A percentile compares a stretch with the other conserved stretches of the same genome.
Evolutionary conservation across 2,113 vertebrate genomes (phyloP).

Genomic region (Alligator mississippiensis): DNA sequence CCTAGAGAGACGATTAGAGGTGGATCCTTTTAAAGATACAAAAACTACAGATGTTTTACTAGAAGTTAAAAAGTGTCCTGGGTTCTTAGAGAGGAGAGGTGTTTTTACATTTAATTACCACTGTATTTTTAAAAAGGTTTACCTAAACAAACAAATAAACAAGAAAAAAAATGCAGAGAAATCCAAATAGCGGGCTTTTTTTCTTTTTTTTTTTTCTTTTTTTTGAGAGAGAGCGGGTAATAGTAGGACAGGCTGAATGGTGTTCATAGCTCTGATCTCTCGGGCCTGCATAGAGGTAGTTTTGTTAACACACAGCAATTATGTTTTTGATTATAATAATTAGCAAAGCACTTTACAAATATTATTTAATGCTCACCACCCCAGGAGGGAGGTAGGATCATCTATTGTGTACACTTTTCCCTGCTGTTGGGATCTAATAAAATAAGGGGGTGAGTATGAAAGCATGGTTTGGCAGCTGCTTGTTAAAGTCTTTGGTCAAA

Average conservation of each 20-base stretch:
- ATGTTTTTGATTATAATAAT: background rate
- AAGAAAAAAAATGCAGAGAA: background rate
- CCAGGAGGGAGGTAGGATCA: rapidly evolving
- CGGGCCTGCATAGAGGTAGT: background rate
- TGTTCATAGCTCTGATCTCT: rapidly evolving
- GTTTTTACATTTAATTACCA: background rate
- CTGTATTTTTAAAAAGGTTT: too few species aligned
- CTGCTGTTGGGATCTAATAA: background rate
- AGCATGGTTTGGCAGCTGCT: background rate
- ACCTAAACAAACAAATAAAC: background rate
- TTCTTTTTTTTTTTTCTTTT: background rate
- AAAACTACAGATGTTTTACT: rapidly evolving
- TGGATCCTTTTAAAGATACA: background rate
- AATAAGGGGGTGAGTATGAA: background rate
- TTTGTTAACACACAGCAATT: background rate
- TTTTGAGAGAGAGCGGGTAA: background rate
- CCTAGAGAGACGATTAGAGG: background rate
- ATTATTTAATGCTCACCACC: background rate
- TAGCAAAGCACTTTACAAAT: background rate
- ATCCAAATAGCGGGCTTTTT: rapidly evolving
- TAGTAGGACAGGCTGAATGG: rapidly evolving
- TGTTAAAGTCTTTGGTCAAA: background rate
- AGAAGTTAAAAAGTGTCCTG: rapidly evolving
- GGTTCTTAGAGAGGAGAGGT: rapidly evolving
- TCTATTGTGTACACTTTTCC: background rate